Evolutionary conservation across 2,888 invertebrate species (phyloP), one percentile per base, ranked within the genome.

Genomic region (Eurytoma adleriae): DNA sequence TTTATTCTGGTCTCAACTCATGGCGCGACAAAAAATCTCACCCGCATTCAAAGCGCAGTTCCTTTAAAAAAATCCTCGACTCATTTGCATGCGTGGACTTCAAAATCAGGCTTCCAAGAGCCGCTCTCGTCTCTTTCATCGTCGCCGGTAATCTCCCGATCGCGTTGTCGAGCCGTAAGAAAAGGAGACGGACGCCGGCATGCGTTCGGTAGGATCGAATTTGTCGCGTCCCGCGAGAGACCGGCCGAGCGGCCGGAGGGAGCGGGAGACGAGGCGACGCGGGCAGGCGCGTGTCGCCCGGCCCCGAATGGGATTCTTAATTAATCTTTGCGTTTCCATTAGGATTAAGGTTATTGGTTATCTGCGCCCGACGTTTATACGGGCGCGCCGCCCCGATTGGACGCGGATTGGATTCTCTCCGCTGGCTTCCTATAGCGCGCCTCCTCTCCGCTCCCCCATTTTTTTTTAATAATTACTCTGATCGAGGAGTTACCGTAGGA

Each of bases 261-360:
- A 20, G 54, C 62, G 27, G 68, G 20, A n/a, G n/a, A n/a, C n/a
- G n/a, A n/a, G n/a, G n/a, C n/a, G n/a, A n/a, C n/a, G n/a, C n/a
- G 67, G 59, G 56, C 61, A 76, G 78, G 75, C 82, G 81, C 79
- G 83, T 79, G 83, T 84, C 84, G 84, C 84, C 85, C 79, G 84
- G 56, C 75, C 76, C 82, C 82, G 85, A 88, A 87, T 88, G 84
- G 84, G 84, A 85, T 85, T 86, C 86, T 88, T 87, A 88, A 88
- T 88, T 87, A 88, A 88, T 88, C 87, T 88, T 87, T 88, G 86
- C 87, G 85, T 86, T 87, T 87, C 86, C 87, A 88, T 88, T 88
- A 86, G 86, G 86, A 86, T 88, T 87, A 86, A 84, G 85, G 84
- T 84, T 87, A 87, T 87, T 86, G 86, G 72, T 86, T 83, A 84